Conservation (phyloP, 1,140 invertebrate genomes). For the Calephelis virginiensis region DNA sequence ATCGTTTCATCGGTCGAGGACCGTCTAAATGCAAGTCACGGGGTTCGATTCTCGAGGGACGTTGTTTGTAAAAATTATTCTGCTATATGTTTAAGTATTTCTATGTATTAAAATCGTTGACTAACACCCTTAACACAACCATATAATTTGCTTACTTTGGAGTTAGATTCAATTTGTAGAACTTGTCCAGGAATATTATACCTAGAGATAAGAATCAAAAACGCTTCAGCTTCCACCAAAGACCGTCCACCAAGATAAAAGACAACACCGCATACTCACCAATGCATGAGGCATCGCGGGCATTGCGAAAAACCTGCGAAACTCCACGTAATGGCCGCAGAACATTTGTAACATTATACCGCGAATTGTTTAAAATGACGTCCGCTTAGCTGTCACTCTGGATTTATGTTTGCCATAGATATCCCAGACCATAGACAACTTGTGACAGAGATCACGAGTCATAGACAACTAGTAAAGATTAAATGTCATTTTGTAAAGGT, state of each 20-base stretch:
- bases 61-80: no score
- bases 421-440: conserved; percentile 9
- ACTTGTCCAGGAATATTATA: no score
- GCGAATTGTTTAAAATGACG: conserved; percentile 23
- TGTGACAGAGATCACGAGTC: background rate
- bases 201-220: background rate
- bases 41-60: no score
- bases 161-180: no score
- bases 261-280: conserved; percentile 54
- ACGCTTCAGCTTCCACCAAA: conserved; percentile 27
- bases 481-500: no score
- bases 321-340: conserved; percentile 59
- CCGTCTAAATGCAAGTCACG: no score
- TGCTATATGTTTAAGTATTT: no score
- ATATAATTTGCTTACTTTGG: no score
- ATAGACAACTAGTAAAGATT: no score
- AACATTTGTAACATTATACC: conserved; percentile 74
- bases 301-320: conserved; percentile 68
- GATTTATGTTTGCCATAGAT: conserved; percentile 14
- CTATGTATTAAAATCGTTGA: no score
- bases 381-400: conserved; percentile 13
- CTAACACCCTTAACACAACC: no score
- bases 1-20: no score
- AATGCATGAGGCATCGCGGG: conserved; percentile 58
- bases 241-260: conserved; percentile 43